phyloP scores from a whole-genome alignment of 2,113 vertebrate species.

The Chionis minor region DNA sequence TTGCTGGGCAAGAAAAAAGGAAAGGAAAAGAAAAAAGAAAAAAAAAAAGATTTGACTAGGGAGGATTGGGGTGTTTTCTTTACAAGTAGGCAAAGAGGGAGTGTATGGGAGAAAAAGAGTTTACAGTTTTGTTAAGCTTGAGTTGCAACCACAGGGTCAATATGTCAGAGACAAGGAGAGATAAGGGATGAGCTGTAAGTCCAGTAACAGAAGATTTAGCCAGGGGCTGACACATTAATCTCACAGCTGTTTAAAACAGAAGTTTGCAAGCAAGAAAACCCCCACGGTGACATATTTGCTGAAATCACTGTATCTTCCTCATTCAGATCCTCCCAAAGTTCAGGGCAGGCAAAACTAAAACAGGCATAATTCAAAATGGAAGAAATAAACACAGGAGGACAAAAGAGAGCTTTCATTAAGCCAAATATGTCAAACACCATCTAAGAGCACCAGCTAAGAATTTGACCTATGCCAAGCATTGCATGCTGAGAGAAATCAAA shows the following conservation, averaged over 20 bases:
- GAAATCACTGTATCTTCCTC: background rate
- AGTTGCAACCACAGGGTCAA: background rate
- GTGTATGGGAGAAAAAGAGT: background rate
- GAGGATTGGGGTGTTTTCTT: background rate
- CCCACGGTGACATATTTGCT: background rate
- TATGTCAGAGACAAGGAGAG: background rate
- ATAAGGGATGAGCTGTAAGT: background rate
- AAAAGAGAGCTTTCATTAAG: background rate
- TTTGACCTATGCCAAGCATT: background rate
- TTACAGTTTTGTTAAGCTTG: background rate
- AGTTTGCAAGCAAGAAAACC: background rate
- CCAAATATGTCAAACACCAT: background rate
- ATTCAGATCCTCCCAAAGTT: background rate
- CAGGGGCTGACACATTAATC: background rate
- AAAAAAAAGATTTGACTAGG: background rate
- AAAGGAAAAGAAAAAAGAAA: background rate
- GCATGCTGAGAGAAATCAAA: background rate
- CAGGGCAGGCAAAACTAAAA: background rate
- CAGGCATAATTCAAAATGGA: background rate
- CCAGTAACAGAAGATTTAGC: background rate
- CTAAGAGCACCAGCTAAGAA: background rate
- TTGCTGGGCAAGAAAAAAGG: background rate
- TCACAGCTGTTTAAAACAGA: background rate
- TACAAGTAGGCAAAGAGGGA: background rate
- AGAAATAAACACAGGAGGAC: background rate